Evolutionary conservation across 2,797 vertebrate genomes (phyloP), one percentile per base, ranked within the genome.

Genomic region (Acrossocheilus fasciatus): DNA sequence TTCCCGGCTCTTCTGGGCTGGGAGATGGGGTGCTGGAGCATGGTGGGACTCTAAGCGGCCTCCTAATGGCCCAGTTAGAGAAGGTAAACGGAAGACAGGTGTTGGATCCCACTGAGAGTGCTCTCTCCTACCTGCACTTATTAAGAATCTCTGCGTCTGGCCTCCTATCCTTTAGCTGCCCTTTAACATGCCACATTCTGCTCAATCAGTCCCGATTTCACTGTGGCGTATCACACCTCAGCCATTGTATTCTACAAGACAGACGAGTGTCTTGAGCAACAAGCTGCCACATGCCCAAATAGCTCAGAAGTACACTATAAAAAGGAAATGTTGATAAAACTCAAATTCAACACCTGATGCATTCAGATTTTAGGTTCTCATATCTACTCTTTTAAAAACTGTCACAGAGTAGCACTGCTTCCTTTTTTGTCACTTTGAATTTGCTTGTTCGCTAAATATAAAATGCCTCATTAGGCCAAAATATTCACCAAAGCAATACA

Each of bases 1-100:
- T 84, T 83, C 70, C 78, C 68, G 72, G 66, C 64, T 87, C 79
- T 73, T 88, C 75, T 43, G 82, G 87, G 83, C 79, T 84, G 68
- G 18, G 57, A 47, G 85, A 89, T 74, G 66, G 54, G 86, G 88
- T 70, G 83, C 87, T 88, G 57, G 50, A 36, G 84, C 81, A 87
- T 90, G 81, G 87, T 72, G 81, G 88, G 90, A 89, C 85, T 87
- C 88, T 92, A 92, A 90, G 87, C 39, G 87, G 82, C 80, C 73
- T 81, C 62, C 73, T 91, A 91, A 91, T 89, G 88, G 73, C 75
- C 57, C 85, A 75, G 83, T 89, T 87, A 70, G 87, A 89, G 77
- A 89, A 89, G 66, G 81, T 82, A 91, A 92, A 89, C 80, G 81
- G 78, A 76, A 74, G 86, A 87, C 91, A 89, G 91, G 91, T 92